Evolutionary conservation across 35 echinoderm and acorn worm species (phyloP), one percentile per base, ranked within the genome.

Genomic region (Stichopus chloronotus): DNA sequence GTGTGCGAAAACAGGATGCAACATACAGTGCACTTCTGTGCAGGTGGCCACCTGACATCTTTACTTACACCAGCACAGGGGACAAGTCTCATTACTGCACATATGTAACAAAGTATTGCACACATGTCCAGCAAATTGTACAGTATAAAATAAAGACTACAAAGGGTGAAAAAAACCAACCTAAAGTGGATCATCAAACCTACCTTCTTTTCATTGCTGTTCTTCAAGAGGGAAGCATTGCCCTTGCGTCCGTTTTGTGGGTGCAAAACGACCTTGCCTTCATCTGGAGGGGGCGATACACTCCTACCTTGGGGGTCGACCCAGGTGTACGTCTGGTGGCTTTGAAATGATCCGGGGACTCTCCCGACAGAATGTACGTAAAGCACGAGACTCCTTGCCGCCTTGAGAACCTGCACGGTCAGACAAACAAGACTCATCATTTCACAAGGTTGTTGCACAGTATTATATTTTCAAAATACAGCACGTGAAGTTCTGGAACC

Each of bases 291-390:
- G 21, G 97, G 97, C 12, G 97, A 98, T 19, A 98, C 97, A 52
- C 97, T 98, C 22, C 97, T 78, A 72, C 97, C 97, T 58, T 98
- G 85, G 25, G 97, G 97, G 78, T 98, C 92, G 4, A 98, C 94
- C 97, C 97, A 98, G 56, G 97, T 98, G 87, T 98, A 98, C 11
- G 94, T 98, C 57, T 96, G 92, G 69, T 96, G 94, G 19, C 92
- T 94, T 52, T 96, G 89, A 61, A 94, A 98, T 3, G 97, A 98
- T 20, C 94, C 97, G 4, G 97, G 97, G 4, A 98, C 94, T 63
- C 97, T 92, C 23, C 97, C 97, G 19, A 98, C 97, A 56, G 94
- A 96, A 61, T 94, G 96, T 11, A 98, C 92, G 52, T 96, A 94
- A 58, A 98, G 84, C 10, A 94, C 93, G 55, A 98, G 94, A 61